Conservation (phyloP, 2,888 invertebrate species). For the Dryomyza anilis region DNA sequence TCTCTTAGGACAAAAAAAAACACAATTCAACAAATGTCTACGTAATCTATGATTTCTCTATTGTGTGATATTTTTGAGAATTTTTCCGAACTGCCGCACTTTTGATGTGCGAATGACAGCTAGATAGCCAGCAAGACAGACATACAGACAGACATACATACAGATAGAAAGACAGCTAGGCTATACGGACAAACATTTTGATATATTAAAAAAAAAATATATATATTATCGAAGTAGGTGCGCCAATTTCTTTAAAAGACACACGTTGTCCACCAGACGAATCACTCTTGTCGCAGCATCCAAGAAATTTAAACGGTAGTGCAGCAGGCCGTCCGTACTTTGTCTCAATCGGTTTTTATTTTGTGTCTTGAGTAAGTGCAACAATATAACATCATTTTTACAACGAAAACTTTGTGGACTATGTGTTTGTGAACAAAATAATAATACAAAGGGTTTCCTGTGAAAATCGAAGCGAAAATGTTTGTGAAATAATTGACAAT, state of each 20-base stretch:
- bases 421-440: too few relatives aligned
- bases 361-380: constrained; percentile 35
- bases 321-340: constrained; percentile 36
- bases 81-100: constrained; percentile 18
- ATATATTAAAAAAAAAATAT: constrained; percentile 18
- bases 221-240: neutral
- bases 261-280: constrained; percentile 40
- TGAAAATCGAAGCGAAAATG: neutral
- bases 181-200: constrained; percentile 15
- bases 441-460: neutral
- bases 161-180: too few relatives aligned
- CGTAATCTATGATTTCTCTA: constrained; percentile 27
- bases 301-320: constrained; percentile 51
- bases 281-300: constrained; percentile 60
- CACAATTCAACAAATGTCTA: constrained; percentile 15
- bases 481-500: too few relatives aligned
- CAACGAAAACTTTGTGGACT: too few relatives aligned
- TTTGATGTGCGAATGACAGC: constrained; percentile 32
- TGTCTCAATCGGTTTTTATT: constrained; percentile 42
- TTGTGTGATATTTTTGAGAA: constrained; percentile 20
- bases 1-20: constrained; percentile 4
- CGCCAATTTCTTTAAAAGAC: constrained; percentile 45
- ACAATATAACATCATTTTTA: too few relatives aligned
- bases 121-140: constrained; percentile 2
- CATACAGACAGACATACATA: too few relatives aligned